phyloP scores from a whole-genome alignment of 2,113 vertebrate species.

The Cottus gobio region DNA sequence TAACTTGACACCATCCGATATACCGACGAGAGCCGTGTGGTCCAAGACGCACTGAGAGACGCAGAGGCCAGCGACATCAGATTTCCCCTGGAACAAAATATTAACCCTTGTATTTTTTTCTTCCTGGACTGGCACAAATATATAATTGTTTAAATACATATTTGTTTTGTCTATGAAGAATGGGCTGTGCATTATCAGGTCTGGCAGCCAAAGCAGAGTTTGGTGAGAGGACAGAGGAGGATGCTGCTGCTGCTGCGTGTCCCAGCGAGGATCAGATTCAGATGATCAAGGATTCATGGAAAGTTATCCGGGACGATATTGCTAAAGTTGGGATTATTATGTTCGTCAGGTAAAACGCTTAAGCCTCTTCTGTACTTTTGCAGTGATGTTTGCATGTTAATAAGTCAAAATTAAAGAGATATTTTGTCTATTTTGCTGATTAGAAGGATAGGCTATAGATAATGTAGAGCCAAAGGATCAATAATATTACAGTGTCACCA shows the following conservation, averaged over 20 bases:
- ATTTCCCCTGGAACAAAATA: constrained; percentile 1
- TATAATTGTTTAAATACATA: not conserved
- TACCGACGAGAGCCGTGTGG: not conserved
- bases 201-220: constrained; percentile 71
- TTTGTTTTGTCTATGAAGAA: constrained; percentile 54
- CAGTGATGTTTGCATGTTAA: not conserved
- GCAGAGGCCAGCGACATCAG: constrained; percentile 29
- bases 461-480: not conserved
- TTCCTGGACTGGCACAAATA: not conserved
- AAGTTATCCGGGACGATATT: constrained; percentile 86
- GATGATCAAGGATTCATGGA: constrained; percentile 86
- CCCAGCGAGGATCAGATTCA: constrained; percentile 76
- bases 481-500: not conserved
- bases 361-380: not conserved
- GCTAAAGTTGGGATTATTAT: constrained; percentile 87
- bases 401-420: not conserved
- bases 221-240: constrained; percentile 62
- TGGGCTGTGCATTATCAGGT: constrained; percentile 85
- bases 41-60: constrained; percentile 17
- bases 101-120: not conserved
- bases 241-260: constrained; percentile 25
- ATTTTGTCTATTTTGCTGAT: not conserved
- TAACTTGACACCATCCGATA: not conserved
- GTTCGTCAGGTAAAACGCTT: constrained; percentile 83
- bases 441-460: not conserved